phyloP scores from a whole-genome alignment of 1,140 invertebrate species.

The Apis laboriosa region DNA sequence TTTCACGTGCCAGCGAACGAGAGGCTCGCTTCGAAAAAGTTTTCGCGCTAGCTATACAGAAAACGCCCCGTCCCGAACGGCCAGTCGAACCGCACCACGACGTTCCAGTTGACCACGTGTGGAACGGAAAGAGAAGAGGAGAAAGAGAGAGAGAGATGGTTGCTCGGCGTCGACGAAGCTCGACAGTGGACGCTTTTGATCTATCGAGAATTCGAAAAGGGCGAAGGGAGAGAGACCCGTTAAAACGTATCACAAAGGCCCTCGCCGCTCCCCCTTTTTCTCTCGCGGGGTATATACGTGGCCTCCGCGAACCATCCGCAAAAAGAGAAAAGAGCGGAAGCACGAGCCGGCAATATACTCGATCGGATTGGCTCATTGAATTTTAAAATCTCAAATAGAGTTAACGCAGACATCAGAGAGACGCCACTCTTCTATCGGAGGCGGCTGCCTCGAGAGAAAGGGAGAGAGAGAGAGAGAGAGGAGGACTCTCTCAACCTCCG shows the following conservation, averaged over 20 bases:
- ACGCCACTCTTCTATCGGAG: not conserved
- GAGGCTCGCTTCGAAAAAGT: constrained; percentile 36
- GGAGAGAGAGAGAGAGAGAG: constrained; percentile 8
- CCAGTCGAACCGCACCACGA: constrained; percentile 10
- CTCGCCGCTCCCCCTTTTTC: constrained; percentile 37
- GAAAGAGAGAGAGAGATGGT: not conserved
- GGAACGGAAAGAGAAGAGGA: not conserved
- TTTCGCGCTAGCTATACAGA: constrained; percentile 35
- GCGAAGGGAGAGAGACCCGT: constrained; percentile 50
- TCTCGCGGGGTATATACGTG: not conserved
- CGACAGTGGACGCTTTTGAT: constrained; percentile 60
- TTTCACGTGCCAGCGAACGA: constrained; percentile 47
- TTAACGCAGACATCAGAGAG: constrained; percentile 62
- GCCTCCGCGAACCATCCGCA: constrained; percentile 33
- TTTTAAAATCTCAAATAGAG: constrained; percentile 69
- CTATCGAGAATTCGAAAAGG: constrained; percentile 59
- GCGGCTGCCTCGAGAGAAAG: constrained; percentile 18
- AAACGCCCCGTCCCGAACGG: constrained; percentile 30
- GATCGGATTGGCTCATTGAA: constrained; percentile 70
- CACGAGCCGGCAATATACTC: constrained; percentile 46
- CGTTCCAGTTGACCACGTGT: not conserved
- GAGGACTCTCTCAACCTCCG: constrained; percentile 12
- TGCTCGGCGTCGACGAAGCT: constrained; percentile 27
- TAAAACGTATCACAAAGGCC: constrained; percentile 67
- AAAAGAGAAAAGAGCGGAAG: constrained; percentile 36